Percentiles rank a stretch among this genome's conserved stretches.
phyloP scores from a whole-genome alignment of 2,113 vertebrate species.

The Malaclemys terrapin region DNA sequence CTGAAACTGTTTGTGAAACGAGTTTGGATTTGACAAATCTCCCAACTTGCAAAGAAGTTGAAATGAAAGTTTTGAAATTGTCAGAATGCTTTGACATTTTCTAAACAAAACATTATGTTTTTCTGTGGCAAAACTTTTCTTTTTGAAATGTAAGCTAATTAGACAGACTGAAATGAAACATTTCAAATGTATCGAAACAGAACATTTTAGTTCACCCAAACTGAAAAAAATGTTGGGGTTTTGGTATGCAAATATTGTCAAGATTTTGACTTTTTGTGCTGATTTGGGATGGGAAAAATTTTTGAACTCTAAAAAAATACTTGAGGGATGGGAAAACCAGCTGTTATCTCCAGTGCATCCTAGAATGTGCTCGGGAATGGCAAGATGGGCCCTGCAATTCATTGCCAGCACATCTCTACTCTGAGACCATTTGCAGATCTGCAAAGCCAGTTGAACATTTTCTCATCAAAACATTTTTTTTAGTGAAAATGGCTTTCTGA shows the following conservation, averaged over 20 bases:
- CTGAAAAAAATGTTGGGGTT: background rate
- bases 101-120: background rate
- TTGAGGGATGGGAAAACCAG: background rate
- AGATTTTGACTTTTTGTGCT: background rate
- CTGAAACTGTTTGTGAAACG: background rate
- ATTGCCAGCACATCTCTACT: background rate
- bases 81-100: background rate
- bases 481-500: background rate
- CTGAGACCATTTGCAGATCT: background rate
- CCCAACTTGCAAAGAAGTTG: background rate
- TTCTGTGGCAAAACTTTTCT: background rate
- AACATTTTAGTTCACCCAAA: background rate
- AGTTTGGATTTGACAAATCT: background rate
- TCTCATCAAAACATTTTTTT: background rate
- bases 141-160: background rate
- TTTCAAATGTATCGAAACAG: background rate
- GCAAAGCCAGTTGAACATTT: background rate
- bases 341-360: background rate
- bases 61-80: background rate
- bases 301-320: background rate
- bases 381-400: background rate
- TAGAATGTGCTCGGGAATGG: background rate
- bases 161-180: background rate
- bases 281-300: background rate
- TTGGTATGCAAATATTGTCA: background rate